These are phyloP conservation scores for Gryon sp. DNA, from an alignment of 1,140 invertebrate genomes.

Conservation along the genomic window DNA sequence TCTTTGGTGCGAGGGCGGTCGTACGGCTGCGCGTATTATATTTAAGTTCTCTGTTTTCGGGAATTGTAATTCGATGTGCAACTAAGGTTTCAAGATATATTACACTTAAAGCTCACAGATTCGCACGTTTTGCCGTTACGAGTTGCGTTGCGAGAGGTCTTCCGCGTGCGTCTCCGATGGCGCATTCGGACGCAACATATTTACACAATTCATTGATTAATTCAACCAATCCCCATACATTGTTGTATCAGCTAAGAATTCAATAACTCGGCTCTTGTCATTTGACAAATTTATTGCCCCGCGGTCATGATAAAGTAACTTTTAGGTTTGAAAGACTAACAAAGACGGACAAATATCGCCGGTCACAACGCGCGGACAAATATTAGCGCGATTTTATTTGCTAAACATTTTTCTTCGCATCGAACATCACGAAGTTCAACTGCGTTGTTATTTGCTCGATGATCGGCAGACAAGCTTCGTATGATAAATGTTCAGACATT, in stretches of 20 bases:
- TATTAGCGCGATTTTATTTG: constrained; percentile 54
- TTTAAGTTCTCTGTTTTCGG: constrained; percentile 61
- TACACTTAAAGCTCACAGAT: constrained; percentile 54
- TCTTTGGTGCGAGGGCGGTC: constrained; percentile 4
- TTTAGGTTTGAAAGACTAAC: constrained; percentile 28
- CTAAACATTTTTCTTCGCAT: constrained; percentile 40
- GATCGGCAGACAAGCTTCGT: constrained; percentile 6
- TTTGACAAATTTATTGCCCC: constrained; percentile 32
- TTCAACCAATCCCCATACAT: constrained; percentile 22
- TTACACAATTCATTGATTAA: constrained; percentile 48
- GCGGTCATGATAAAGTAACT: constrained; percentile 35
- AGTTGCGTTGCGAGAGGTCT: too few species aligned
- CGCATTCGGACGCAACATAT: constrained; percentile 16
- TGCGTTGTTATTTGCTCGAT: constrained; percentile 13
- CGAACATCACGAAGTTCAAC: constrained; percentile 12
- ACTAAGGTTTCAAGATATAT: constrained; percentile 59
- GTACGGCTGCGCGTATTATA: constrained; percentile 61
- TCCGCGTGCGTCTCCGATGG: background rate
- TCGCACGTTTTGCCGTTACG: constrained; percentile 23
- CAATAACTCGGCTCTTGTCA: too few species aligned
- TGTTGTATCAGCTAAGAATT: too few species aligned
- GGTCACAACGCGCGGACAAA: constrained; percentile 26
- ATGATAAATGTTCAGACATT: background rate
- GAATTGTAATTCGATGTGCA: constrained; percentile 59
- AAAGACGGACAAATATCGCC: constrained; percentile 18